Evolutionary conservation across 2,888 invertebrate genomes (phyloP), one percentile per base, ranked within the genome.

Genomic region (Acleris sparsana): DNA sequence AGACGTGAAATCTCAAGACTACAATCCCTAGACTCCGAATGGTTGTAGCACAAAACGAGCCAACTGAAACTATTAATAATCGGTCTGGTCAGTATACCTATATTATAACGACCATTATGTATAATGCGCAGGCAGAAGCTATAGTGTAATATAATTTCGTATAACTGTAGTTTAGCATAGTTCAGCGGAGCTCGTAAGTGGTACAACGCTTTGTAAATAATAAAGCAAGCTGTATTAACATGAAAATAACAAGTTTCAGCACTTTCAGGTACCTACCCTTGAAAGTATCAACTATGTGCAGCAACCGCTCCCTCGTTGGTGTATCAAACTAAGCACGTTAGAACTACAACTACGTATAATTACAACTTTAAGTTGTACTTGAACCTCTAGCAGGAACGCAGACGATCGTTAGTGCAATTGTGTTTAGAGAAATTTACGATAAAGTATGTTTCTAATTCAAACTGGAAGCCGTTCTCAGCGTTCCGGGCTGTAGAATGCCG

Each of bases 361-460:
- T 63, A 59, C 48, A 53, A 53, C 52, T 56, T 66, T 62, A 66
- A 25, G 22, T 22, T 22, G 52, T 53, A 18, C 61, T 57, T 66
- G 66, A 65, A 52, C 60, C 55, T 66, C 46, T 22, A 39, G 17
- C 48, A 53, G 66, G 62, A 71, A 70, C 68, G 67, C 67, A 70
- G 66, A 67, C 69, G 70, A 71, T 69, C 71, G 73, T 72, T 71
- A 72, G 69, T 71, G 75, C 71, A 79, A 76, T 78, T 79, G 80
- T 84, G 83, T 80, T 82, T 78, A 77, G 77, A 68, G 77, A 80
- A 83, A 80, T 83, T 81, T 78, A 79, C 79, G 75, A 80, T 81
- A 85, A 85, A 87, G 80, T 85, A 84, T 81, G 80, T 81, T 66
- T 83, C 84, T 85, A 84, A 85, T 86, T 85, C 79, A 77, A 80